These are phyloP conservation scores for Ormyrus pomaceus DNA, from an alignment of 2,888 invertebrate species.

Conservation along the genomic window DNA sequence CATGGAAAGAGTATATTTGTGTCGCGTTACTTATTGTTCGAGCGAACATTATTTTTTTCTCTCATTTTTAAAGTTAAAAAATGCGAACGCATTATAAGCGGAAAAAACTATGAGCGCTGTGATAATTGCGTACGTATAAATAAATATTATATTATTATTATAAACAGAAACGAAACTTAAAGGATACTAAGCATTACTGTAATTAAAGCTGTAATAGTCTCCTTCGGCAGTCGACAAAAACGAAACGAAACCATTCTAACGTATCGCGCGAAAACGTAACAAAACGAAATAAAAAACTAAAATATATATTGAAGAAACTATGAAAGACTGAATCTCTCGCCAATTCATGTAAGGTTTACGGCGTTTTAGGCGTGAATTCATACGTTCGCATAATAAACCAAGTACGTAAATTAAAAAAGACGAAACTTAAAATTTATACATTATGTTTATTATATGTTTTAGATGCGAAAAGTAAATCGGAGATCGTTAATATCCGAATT, in stretches of 20 bases:
- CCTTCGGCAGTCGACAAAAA: conserved; percentile 62
- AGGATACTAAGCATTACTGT: conserved; percentile 59
- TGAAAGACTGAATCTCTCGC: conserved; percentile 72
- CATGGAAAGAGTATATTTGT: conserved; percentile 30
- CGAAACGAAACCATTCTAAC: conserved; percentile 67
- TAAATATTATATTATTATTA: conserved; percentile 64
- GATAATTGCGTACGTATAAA: conserved; percentile 73
- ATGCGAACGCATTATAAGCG: conserved; percentile 58
- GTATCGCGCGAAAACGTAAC: conserved; percentile 45
- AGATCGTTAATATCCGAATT: conserved; percentile 38
- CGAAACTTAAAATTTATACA: conserved; percentile 64
- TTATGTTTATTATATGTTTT: conserved; percentile 60
- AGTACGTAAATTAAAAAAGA: conserved; percentile 61
- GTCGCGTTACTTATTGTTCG: conserved; percentile 32
- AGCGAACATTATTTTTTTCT: conserved; percentile 17
- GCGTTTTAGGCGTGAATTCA: conserved; percentile 61
- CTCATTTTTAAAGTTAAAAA: conserved; percentile 30
- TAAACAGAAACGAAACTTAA: conserved; percentile 50
- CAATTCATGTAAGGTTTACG: conserved; percentile 65
- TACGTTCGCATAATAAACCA: conserved; percentile 59
- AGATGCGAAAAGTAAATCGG: conserved; percentile 45
- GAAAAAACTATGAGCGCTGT: conserved; percentile 73
- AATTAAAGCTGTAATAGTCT: conserved; percentile 57
- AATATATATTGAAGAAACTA: conserved; percentile 53
- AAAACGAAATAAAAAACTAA: conserved; percentile 57